Evolutionary conservation across 2,888 invertebrate genomes (phyloP).

Genomic region (Ischnus inquisitorius): DNA sequence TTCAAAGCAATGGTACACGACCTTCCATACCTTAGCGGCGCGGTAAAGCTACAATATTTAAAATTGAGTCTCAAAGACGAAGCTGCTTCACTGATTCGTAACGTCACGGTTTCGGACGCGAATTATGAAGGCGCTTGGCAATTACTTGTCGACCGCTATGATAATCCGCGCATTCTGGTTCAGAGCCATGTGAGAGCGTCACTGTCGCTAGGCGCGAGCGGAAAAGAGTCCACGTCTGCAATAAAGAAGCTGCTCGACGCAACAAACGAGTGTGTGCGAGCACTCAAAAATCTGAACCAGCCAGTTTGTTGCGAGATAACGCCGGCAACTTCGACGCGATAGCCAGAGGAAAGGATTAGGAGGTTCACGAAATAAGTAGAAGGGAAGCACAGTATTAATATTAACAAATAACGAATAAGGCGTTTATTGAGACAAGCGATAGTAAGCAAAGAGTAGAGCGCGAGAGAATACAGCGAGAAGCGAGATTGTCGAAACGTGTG

Average conservation of each 20-base stretch:
- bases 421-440: too few relatives aligned
- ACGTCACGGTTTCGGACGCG: not conserved
- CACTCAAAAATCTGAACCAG: not conserved
- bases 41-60: constrained; percentile 26
- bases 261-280: not conserved
- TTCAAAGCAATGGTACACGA: constrained; percentile 25
- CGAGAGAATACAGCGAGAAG: too few relatives aligned
- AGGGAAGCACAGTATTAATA: too few relatives aligned
- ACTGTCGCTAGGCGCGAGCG: not conserved
- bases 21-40: not conserved
- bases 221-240: not conserved
- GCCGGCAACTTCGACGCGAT: too few relatives aligned
- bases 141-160: not conserved
- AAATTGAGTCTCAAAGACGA: not conserved
- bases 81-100: not conserved
- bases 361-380: too few relatives aligned
- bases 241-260: not conserved
- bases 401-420: too few relatives aligned
- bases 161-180: not conserved
- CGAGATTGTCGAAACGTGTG: too few relatives aligned
- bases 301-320: too few relatives aligned
- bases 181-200: not conserved
- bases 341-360: too few relatives aligned
- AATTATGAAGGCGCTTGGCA: not conserved
- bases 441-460: too few relatives aligned